These are phyloP conservation scores for Oegoconia quadripuncta DNA, from an alignment of 2,888 invertebrate species.

Conservation along the genomic window DNA sequence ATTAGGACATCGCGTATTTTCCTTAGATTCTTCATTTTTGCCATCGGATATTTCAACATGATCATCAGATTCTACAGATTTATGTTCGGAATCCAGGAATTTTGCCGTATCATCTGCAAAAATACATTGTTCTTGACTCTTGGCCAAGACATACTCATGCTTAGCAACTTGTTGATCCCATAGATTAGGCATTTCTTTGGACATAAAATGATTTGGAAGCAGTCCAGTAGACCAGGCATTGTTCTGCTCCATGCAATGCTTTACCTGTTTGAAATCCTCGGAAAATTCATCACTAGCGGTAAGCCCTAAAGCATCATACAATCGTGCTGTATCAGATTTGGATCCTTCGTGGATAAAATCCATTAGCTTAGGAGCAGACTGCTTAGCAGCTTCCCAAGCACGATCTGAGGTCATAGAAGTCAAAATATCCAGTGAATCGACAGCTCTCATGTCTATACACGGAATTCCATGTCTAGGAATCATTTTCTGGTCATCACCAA, in stretches of 20 bases:
- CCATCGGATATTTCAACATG: slow-evolving; percentile 33
- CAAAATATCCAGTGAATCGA: slow-evolving; percentile 55
- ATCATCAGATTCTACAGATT: slow-evolving; percentile 42
- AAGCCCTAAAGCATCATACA: slow-evolving; percentile 67
- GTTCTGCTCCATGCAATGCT: slow-evolving; percentile 39
- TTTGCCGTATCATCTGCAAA: slow-evolving; percentile 41
- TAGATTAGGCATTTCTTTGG: slow-evolving; percentile 47
- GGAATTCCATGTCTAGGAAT: slow-evolving; percentile 43
- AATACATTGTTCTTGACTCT: slow-evolving; percentile 35
- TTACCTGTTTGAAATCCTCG: slow-evolving; percentile 55
- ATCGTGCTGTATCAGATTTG: slow-evolving; percentile 68
- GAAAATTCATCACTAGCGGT: slow-evolving; percentile 50
- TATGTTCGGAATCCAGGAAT: slow-evolving; percentile 37
- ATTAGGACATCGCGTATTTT: slow-evolving; percentile 49
- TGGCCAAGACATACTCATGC: slow-evolving; percentile 34
- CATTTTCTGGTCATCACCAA: slow-evolving; percentile 54
- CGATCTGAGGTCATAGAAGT: slow-evolving; percentile 65
- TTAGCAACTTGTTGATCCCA: slow-evolving; percentile 47
- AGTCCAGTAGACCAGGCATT: slow-evolving; percentile 46
- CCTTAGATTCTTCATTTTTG: slow-evolving; percentile 50
- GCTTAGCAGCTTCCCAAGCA: slow-evolving; percentile 75
- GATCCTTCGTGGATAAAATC: slow-evolving; percentile 71
- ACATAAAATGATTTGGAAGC: slow-evolving; percentile 39
- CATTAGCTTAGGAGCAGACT: slow-evolving; percentile 70
- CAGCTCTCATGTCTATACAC: slow-evolving; percentile 50